Conservation (phyloP, 2,797 vertebrate species). For the Miichthys miiuy region DNA sequence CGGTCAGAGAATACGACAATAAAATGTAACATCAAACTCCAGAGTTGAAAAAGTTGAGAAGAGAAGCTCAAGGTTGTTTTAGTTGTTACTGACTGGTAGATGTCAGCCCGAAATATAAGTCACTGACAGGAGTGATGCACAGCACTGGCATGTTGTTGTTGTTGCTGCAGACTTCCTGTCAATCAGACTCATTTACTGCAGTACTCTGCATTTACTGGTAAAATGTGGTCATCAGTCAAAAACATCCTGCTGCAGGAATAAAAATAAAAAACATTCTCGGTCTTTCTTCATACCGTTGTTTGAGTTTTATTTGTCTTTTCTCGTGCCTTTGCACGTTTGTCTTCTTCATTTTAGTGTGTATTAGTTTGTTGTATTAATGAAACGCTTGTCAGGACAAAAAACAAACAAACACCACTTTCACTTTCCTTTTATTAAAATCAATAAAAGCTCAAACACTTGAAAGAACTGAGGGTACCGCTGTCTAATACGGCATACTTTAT, state of each 20-base stretch:
- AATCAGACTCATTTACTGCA: constrained; percentile 8
- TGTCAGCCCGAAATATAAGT: constrained; percentile 8
- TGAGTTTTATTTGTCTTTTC: background rate
- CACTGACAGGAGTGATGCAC: constrained; percentile 1
- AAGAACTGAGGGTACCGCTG: too few relatives aligned
- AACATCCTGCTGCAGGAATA: background rate
- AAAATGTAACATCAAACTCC: constrained; percentile 5
- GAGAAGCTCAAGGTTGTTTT: constrained; percentile 18
- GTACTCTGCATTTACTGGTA: background rate
- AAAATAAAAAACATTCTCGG: background rate
- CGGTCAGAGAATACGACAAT: background rate
- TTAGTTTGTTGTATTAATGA: background rate
- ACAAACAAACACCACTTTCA: background rate
- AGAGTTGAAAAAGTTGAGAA: constrained; percentile 4
- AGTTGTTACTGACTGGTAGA: background rate
- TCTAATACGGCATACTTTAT: background rate
- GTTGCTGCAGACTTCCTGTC: constrained; percentile 22
- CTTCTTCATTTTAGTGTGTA: background rate
- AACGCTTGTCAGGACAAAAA: background rate
- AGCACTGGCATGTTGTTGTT: constrained; percentile 23
- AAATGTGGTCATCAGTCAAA: background rate
- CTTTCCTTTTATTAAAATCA: background rate
- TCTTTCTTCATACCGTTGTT: too few relatives aligned
- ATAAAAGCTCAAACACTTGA: too few relatives aligned
- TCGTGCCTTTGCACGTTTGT: background rate